Conservation (phyloP, 2,888 invertebrate species). For the Cheilosia vernalis region DNA sequence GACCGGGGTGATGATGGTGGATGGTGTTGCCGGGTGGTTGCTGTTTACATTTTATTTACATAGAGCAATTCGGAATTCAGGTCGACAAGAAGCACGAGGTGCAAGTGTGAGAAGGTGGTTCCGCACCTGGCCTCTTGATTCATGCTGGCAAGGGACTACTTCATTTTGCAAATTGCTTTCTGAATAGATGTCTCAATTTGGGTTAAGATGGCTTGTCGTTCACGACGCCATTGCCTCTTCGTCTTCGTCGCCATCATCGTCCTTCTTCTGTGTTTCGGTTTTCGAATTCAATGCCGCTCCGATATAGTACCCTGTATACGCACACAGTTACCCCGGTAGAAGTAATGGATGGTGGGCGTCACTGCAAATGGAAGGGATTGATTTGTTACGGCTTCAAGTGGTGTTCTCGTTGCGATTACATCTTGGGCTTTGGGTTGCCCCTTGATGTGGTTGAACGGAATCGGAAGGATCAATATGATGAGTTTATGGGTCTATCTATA, state of each 20-base stretch:
- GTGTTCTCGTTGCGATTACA: slow-evolving; percentile 63
- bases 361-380: slow-evolving; percentile 69
- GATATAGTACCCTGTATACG: slow-evolving; percentile 17
- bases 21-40: no score
- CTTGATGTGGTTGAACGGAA: slow-evolving; percentile 60
- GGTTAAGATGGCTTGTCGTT: slow-evolving; percentile 72
- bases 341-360: slow-evolving; percentile 66
- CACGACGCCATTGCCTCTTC: slow-evolving; percentile 48
- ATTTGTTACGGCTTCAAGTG: slow-evolving; percentile 73
- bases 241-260: slow-evolving; percentile 31
- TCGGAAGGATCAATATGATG: slow-evolving; percentile 68
- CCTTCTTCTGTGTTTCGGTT: slow-evolving; percentile 17
- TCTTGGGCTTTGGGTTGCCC: slow-evolving; percentile 49
- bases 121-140: slow-evolving; percentile 68
- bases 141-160: slow-evolving; percentile 70
- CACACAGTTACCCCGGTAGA: neutral
- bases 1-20: neutral
- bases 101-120: slow-evolving; percentile 48
- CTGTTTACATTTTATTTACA: slow-evolving; percentile 59
- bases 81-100: slow-evolving; percentile 51
- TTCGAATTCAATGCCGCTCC: slow-evolving; percentile 50
- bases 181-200: slow-evolving; percentile 75
- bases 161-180: slow-evolving; percentile 75
- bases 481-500: slow-evolving; percentile 47
- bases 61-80: slow-evolving; percentile 72